Conservation (phyloP, 2,888 invertebrate genomes). For the Scotopteryx bipunctaria region DNA sequence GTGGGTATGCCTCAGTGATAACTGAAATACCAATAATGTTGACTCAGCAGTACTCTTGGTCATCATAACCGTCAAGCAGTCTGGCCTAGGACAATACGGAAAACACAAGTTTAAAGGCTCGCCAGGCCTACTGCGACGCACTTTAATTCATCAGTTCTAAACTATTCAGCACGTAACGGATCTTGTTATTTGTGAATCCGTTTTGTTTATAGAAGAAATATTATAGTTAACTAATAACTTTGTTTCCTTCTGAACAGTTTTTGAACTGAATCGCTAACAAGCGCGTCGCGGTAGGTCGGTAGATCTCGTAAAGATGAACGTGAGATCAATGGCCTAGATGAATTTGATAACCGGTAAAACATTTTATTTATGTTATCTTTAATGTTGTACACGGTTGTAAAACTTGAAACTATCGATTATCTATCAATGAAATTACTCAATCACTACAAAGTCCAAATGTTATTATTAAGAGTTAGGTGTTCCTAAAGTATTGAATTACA, state of each 20-base stretch:
- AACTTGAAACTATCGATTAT: too few relatives aligned
- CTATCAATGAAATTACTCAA: too few relatives aligned
- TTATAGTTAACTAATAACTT: not conserved
- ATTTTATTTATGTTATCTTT: too few relatives aligned
- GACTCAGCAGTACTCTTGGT: constrained; percentile 29
- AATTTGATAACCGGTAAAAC: not conserved
- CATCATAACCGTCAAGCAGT: constrained; percentile 32
- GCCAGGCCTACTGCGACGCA: constrained; percentile 2
- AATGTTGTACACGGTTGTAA: too few relatives aligned
- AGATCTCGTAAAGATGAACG: constrained; percentile 15
- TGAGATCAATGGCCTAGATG: constrained; percentile 11
- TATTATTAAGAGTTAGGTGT: too few relatives aligned
- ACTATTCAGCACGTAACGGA: not conserved
- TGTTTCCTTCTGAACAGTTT: not conserved
- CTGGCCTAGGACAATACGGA: constrained; percentile 30
- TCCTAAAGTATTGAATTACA: too few relatives aligned
- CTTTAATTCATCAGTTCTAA: not conserved
- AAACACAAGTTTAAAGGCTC: constrained; percentile 28
- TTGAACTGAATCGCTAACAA: constrained; percentile 3
- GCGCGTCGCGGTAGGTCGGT: constrained; percentile 4
- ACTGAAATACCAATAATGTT: constrained; percentile 53
- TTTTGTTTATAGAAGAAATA: not conserved
- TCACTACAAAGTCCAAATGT: too few relatives aligned
- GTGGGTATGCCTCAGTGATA: constrained; percentile 78
- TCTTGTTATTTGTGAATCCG: too few relatives aligned